Percentiles rank a stretch among this genome's conserved stretches.
These are phyloP conservation scores for Blastomussa wellsi DNA, from an alignment of 92 coral and sea anemone species.

Conservation along the genomic window DNA sequence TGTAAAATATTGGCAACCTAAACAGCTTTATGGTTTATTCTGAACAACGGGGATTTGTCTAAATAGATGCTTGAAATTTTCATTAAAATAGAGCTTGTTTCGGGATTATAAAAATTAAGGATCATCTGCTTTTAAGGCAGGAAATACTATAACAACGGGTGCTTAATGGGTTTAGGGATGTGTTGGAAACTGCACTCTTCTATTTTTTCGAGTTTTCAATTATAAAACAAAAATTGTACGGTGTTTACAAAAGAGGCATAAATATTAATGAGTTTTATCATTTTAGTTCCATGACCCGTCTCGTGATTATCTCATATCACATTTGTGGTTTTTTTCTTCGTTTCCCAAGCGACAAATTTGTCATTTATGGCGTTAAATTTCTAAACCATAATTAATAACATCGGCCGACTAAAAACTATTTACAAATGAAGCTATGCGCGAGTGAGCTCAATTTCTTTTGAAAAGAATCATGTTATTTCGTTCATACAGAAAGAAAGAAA, in stretches of 20 bases:
- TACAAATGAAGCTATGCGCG: neutral
- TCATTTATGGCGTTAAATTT: neutral
- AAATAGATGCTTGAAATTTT: neutral
- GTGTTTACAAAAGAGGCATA: constrained; percentile 5
- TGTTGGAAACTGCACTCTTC: neutral
- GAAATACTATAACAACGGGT: neutral
- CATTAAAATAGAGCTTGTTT: neutral
- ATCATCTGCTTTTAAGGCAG: neutral
- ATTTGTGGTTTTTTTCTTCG: neutral
- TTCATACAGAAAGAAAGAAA: constrained; percentile 11
- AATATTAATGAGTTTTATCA: constrained; percentile 13
- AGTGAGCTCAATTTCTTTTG: constrained; percentile 4
- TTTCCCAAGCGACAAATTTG: neutral
- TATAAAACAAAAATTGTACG: neutral
- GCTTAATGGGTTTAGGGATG: neutral
- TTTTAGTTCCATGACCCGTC: neutral
- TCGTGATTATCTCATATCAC: neutral
- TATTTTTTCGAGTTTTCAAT: neutral
- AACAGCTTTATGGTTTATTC: neutral
- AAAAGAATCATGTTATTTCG: constrained; percentile 11
- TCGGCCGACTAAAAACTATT: neutral
- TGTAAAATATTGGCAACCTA: too few species aligned
- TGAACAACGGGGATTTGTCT: neutral
- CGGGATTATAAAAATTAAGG: neutral
- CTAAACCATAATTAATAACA: neutral